Base-by-base conservation (phyloP, 2,113 vertebrate species). In the Chelonoidis abingdonii region DNA sequence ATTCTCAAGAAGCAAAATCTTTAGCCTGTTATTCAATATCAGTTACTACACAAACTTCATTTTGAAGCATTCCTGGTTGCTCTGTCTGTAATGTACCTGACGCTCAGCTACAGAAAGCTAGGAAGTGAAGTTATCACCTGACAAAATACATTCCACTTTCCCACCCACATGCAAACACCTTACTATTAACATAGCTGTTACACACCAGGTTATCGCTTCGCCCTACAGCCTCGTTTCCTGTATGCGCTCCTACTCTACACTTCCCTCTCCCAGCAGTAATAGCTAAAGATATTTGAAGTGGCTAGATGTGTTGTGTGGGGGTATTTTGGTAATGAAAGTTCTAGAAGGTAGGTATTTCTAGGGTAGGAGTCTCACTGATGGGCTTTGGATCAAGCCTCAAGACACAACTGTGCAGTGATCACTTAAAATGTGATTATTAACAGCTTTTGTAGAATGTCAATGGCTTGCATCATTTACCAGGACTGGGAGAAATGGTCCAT, bases 381-480 rank as follows among this genome's bases (percentile, higher is more conserved):
- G 29, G n/a, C 44, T 47, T 62, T 82, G 69, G 62, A 49, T 49
- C 57, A 35, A 62, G 49, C n/a, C 72, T 31, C 7, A 35, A 57
- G 35, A 44, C 6, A 2, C 50, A 8, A 53, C 62, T 2, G 29
- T 47, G 6, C 2, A 44, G n/a, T 19, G 49, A 87, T 44, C 65
- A 31, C 85, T 8, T 29, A 14, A 56, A 6, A n/a, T 1, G 0
- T 13, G 16, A 3, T 24, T 78, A 35, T 10, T 57, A 35, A 27
- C 35, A 47, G 1, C n/a, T 27, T 29, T 72, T 25, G n/a, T 27
- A 53, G 31, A n/a, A 49, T 35, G 49, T 49, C 52, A 19, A 29
- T 29, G 47, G 47, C 29, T 50, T 49, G 52, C 8, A 1, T 5
- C 1, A 2, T 56, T 44, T 79, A 72, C 69, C n/a, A n/a, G 31